Base-by-base conservation (phyloP, 2,888 invertebrate genomes). In the Corbicula japonica region DNA sequence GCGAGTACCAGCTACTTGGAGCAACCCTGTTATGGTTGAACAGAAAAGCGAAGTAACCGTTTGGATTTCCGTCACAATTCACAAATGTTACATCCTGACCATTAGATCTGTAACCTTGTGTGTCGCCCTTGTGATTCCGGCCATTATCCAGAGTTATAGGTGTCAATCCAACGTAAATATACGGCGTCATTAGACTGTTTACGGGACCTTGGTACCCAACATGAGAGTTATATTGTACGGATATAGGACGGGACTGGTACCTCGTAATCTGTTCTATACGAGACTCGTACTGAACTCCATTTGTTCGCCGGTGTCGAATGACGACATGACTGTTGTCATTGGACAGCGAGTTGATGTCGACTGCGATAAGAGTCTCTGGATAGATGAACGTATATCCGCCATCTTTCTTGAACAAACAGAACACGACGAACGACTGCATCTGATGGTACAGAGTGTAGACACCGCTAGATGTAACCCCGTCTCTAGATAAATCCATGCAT, bases 301-400 rank as follows among this genome's bases (percentile, higher is more conserved):
- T 60, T 6, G 56, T 65, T 18, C 79, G 63, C 18, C 69, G 15
- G 48, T 79, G 72, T 2, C 85, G 81, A 4, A 85, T 66, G 4
- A 83, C 62, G 32, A 71, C 81, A 70, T 79, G 83, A 28, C 48
- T 63, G 23, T 62, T 68, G 28, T 78, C 76, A 54, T 83, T 80
- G 32, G 76, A 83, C 12, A 85, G 65, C 23, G 68, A 63, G 10
- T 56, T 65, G 18, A 85, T 79, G 52, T 78, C 63, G 12, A 85
- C 75, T 12, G 70, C 58, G 12, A 80, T 74, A 34, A 44, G 60
- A 1, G 85, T 76, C 1, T 56, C 52, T 2, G 68, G 80, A 8
- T 78, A 78, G 1, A 85, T 52, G 52, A 78, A 85, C 15, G 85
- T 80, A 32, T 85, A 85, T n/a, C 85, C 85, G 63, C 69, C 78